A percentile compares a stretch with the other conserved stretches of the same genome.
phyloP scores from a whole-genome alignment of 2,888 invertebrate species.

The Neelides folsomi region DNA sequence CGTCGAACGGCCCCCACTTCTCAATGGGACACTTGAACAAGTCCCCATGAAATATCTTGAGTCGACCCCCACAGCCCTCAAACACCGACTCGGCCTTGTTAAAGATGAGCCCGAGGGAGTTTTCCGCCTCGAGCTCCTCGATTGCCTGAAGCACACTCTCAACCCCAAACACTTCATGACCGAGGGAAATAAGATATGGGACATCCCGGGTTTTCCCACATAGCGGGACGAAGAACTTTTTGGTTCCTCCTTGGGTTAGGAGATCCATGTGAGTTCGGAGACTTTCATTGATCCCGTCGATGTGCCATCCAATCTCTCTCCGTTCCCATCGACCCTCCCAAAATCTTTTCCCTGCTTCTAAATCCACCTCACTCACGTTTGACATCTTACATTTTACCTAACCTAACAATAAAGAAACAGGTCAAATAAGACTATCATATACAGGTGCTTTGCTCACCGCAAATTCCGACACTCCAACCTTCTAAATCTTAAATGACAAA shows the following conservation, averaged over 20 bases:
- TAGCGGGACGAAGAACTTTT: conserved; percentile 32
- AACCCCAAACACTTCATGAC: conserved; percentile 34
- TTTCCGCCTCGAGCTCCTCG: conserved; percentile 24
- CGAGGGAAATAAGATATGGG: conserved; percentile 30
- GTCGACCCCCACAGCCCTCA: conserved; percentile 21
- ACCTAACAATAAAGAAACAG: no score
- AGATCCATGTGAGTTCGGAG: conserved; percentile 13
- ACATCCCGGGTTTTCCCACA: conserved; percentile 34
- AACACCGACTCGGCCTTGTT: conserved; percentile 14
- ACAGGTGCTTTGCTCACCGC: no score
- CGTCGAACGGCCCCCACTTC: conserved; percentile 33
- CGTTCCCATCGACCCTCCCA: conserved; percentile 19
- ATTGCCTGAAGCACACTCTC: conserved; percentile 30
- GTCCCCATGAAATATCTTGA: conserved; percentile 33
- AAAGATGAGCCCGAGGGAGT: conserved; percentile 22
- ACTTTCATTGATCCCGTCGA: conserved; percentile 19
- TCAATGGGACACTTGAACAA: conserved; percentile 31
- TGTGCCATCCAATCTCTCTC: conserved; percentile 21
- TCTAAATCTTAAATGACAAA: no score
- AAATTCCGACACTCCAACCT: no score
- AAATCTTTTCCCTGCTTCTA: not conserved
- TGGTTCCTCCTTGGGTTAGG: conserved; percentile 6
- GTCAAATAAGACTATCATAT: no score
- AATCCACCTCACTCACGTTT: no score
- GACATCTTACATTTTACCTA: no score